Conservation (phyloP, 2,113 vertebrate species). For the Tetrax tetrax region DNA sequence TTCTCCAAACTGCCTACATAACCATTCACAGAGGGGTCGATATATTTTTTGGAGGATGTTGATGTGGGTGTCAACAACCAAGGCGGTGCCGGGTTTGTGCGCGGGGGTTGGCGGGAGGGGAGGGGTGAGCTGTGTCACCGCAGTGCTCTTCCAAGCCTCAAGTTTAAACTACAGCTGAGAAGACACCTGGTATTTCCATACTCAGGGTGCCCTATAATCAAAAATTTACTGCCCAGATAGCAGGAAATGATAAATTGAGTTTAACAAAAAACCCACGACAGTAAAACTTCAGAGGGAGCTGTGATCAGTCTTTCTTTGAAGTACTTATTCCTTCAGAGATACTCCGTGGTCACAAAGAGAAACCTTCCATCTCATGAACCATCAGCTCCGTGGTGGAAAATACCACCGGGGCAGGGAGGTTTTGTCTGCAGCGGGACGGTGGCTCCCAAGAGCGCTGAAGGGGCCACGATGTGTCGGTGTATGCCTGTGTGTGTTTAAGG, state of each 20-base stretch:
- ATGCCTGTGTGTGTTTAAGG: accelerated
- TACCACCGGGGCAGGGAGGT: background rate
- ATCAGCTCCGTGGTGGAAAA: accelerated
- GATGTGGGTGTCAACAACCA: background rate
- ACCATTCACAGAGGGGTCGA: background rate
- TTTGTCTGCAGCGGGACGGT: background rate
- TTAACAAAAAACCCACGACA: background rate
- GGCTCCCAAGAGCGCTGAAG: background rate
- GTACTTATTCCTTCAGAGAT: background rate
- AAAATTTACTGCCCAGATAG: background rate
- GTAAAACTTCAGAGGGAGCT: background rate
- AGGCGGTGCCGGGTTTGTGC: accelerated
- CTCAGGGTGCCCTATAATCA: too few species aligned
- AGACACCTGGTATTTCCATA: background rate
- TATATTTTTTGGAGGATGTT: background rate
- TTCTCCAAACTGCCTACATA: accelerated
- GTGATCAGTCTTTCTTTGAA: background rate
- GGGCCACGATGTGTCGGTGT: accelerated
- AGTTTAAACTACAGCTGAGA: background rate
- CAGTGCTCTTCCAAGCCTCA: background rate
- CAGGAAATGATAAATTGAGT: accelerated
- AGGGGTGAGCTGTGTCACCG: accelerated
- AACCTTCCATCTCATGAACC: background rate
- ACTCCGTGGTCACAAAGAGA: background rate
- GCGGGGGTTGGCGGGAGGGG: background rate